These are phyloP conservation scores for Morphnarchus princeps DNA, from an alignment of 2,113 vertebrate species.

Conservation along the genomic window DNA sequence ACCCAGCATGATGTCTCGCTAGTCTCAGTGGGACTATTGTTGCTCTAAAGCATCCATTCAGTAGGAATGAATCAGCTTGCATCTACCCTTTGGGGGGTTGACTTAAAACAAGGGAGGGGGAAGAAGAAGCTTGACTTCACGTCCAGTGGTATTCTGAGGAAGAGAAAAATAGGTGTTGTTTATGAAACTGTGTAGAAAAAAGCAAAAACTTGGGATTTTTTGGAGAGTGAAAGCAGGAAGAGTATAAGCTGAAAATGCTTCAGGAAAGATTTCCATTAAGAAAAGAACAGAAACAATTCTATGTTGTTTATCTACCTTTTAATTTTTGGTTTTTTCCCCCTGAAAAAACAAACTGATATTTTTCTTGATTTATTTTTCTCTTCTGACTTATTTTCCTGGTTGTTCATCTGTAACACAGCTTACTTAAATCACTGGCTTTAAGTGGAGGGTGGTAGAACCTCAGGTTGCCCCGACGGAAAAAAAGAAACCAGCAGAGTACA, in stretches of 20 bases:
- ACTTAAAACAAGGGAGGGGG: neutral
- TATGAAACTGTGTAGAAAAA: neutral
- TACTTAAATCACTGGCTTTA: neutral
- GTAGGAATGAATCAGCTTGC: neutral
- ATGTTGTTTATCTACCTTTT: neutral
- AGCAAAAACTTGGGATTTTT: neutral
- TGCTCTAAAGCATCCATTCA: neutral
- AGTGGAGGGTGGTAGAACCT: neutral
- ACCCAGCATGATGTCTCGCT: neutral
- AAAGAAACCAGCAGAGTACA: neutral
- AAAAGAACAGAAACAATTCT: neutral
- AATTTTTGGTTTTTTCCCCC: rapidly evolving
- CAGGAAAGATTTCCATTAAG: neutral
- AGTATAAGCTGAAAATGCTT: neutral
- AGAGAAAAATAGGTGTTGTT: neutral
- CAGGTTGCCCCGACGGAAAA: neutral
- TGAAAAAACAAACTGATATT: neutral
- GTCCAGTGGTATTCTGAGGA: neutral
- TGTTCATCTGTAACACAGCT: neutral
- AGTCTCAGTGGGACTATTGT: neutral
- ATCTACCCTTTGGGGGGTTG: neutral
- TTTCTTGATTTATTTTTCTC: neutral
- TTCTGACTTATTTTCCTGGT: neutral
- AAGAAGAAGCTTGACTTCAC: neutral
- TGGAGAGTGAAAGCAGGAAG: neutral